Evolutionary conservation across 2,888 invertebrate genomes (phyloP).

Genomic region (Oxycera nigricornis): DNA sequence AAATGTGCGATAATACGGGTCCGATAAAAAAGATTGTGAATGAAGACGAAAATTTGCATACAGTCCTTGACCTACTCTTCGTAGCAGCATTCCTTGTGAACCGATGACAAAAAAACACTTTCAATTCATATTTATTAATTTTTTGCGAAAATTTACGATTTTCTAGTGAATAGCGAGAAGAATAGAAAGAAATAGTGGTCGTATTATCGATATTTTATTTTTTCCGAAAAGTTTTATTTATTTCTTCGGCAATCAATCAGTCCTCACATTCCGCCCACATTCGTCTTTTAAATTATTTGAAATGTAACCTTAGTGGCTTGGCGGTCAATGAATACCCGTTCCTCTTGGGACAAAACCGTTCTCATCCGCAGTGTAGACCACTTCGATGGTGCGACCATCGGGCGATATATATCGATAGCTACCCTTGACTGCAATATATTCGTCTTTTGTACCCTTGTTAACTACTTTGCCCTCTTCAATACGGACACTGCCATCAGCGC

Average conservation of each 20-base stretch:
- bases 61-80: too few relatives aligned
- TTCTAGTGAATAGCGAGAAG: too few relatives aligned
- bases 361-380: conserved; percentile 57
- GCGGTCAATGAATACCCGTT: conserved; percentile 32
- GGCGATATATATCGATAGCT: conserved; percentile 54
- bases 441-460: background rate
- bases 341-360: conserved; percentile 59
- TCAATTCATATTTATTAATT: too few relatives aligned
- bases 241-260: conserved; percentile 16
- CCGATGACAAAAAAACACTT: too few relatives aligned
- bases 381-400: conserved; percentile 56
- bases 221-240: background rate
- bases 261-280: background rate
- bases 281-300: background rate
- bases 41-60: too few relatives aligned
- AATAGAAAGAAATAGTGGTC: too few relatives aligned
- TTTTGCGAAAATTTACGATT: too few relatives aligned
- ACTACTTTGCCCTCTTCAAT: conserved; percentile 10
- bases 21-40: too few relatives aligned
- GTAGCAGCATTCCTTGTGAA: too few relatives aligned
- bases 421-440: conserved; percentile 53
- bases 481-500: background rate
- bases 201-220: too few relatives aligned
- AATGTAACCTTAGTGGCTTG: background rate
- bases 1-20: too few relatives aligned